These are phyloP conservation scores for Aurelia sp. DNA, from an alignment of 30 jellyfish, hydroid and myxozoan species.

Conservation along the genomic window DNA sequence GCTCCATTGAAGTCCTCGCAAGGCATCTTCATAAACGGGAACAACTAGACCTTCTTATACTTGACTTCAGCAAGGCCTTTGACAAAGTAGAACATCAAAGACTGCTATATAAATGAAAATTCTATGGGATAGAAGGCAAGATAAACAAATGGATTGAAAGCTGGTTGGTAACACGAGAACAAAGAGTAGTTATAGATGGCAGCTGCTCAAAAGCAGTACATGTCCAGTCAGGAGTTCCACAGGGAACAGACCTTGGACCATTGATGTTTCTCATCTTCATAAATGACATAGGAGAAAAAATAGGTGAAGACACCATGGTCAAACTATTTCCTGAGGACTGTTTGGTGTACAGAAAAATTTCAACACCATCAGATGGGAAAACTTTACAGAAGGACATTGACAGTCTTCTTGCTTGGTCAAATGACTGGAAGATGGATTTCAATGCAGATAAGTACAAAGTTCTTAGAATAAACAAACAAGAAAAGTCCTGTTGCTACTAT, in stretches of 20 bases:
- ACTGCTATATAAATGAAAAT: slow-evolving; percentile 4
- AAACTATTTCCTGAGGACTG: slow-evolving; percentile 38
- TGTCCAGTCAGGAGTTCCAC: no score
- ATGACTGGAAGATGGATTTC: slow-evolving; percentile 45
- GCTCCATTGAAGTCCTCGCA: slow-evolving; percentile 31
- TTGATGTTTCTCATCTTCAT: no score
- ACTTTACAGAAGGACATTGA: slow-evolving; percentile 37
- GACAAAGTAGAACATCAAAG: slow-evolving; percentile 41
- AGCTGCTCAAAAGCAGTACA: no score
- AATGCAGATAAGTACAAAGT: slow-evolving; percentile 41
- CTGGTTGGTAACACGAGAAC: slow-evolving; percentile 19
- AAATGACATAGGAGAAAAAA: slow-evolving; percentile 45
- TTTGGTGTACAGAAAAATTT: slow-evolving; percentile 40
- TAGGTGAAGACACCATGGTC: slow-evolving; percentile 39
- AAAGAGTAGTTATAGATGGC: slow-evolving; percentile 25
- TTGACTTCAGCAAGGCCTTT: slow-evolving; percentile 41
- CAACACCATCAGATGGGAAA: slow-evolving; percentile 45
- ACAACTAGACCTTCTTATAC: slow-evolving; percentile 12
- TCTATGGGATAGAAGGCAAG: slow-evolving; percentile 30
- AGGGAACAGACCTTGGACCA: no score
- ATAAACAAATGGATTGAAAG: slow-evolving; percentile 25
- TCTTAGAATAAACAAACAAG: slow-evolving; percentile 44
- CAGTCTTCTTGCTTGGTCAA: slow-evolving; percentile 37
- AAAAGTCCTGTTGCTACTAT: slow-evolving; percentile 35
- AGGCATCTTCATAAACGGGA: slow-evolving; percentile 9